Base-by-base conservation (phyloP, 2,888 invertebrate species). In the Aporophyla nigra region DNA sequence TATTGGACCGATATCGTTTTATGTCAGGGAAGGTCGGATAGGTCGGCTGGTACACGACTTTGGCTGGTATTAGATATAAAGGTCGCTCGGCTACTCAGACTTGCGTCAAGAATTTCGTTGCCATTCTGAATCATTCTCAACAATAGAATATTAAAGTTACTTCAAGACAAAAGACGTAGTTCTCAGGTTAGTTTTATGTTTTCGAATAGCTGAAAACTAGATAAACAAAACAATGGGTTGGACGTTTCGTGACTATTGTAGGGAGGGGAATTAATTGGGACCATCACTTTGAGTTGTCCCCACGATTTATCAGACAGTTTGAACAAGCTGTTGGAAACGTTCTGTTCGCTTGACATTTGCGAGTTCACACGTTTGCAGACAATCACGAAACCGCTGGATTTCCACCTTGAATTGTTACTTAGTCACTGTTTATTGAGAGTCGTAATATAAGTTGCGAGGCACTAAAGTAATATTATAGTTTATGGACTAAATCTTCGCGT, bases 231-330 rank as follows among this genome's bases (percentile, higher is more conserved):
- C 86, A 83, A 87, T 87, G 82, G 86, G 84, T 87, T 81, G 71
- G 81, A 88, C 89, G 89, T 89, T 90, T 88, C 91, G 90, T 91
- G 93, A 91, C 91, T 91, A 87, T 89, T 90, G 89, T 90, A 87
- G 83, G 85, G 87, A 89, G 87, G 88, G 89, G 89, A 92, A 93
- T 93, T 93, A 93, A 93, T 93, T 92, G 93, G 86, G 82, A 84
- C 90, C 88, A 91, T 92, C 92, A 90, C 89, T 91, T 91, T 90
- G 90, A 90, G 89, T 89, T 89, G 87, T 90, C 92, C 89, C 90
- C 87, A 86, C 90, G 89, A 93, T 93, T 93, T 90, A 92, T 93
- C 91, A 92, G 86, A 85, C 89, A 77, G 86, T 82, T 90, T 90
- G 90, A 91, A 92, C 91, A 91, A 92, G 90, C 91, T 91, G 90